Evolutionary conservation across 2,888 invertebrate species (phyloP).

Genomic region (Drosophila anomelani): DNA sequence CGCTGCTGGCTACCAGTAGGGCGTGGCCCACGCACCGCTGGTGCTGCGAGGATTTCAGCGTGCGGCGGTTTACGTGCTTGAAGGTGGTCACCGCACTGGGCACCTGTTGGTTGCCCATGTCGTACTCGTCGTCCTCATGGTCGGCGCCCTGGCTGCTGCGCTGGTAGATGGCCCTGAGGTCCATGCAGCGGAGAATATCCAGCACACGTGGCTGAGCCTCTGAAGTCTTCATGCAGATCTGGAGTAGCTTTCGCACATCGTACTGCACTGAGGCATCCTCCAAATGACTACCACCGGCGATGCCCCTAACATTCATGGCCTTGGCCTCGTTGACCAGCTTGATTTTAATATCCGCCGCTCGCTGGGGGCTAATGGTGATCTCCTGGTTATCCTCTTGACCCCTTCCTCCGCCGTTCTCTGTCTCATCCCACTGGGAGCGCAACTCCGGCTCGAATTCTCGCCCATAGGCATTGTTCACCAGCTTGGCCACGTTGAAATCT

Average conservation of each 20-base stretch:
- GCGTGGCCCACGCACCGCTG: slow-evolving; percentile 86
- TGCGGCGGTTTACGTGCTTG: slow-evolving; percentile 77
- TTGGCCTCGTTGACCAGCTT: slow-evolving; percentile 83
- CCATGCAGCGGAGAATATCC: slow-evolving; percentile 83
- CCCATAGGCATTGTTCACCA: slow-evolving; percentile 83
- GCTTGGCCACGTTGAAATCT: slow-evolving; percentile 83
- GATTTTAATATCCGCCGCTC: slow-evolving; percentile 83
- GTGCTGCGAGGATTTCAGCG: slow-evolving; percentile 86
- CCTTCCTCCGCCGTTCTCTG: slow-evolving; percentile 54
- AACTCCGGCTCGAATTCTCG: slow-evolving; percentile 83
- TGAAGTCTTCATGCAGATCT: slow-evolving; percentile 82
- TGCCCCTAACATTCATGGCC: slow-evolving; percentile 84
- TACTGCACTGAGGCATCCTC: slow-evolving; percentile 82
- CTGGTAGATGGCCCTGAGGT: slow-evolving; percentile 83
- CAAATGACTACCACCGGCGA: slow-evolving; percentile 60
- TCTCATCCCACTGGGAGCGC: slow-evolving; percentile 83
- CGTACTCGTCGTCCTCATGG: slow-evolving; percentile 78
- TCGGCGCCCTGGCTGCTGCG: slow-evolving; percentile 61
- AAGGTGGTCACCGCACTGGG: slow-evolving; percentile 78
- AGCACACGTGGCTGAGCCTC: slow-evolving; percentile 80
- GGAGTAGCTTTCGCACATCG: slow-evolving; percentile 81
- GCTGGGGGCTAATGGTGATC: slow-evolving; percentile 87
- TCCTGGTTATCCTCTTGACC: slow-evolving; percentile 85
- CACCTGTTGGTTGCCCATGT: slow-evolving; percentile 82
- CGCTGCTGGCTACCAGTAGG: slow-evolving; percentile 84